A percentile compares a stretch with the other conserved stretches of the same genome.
Evolutionary conservation across 2,113 vertebrate genomes (phyloP).

Genomic region (Saccopteryx bilineata): DNA sequence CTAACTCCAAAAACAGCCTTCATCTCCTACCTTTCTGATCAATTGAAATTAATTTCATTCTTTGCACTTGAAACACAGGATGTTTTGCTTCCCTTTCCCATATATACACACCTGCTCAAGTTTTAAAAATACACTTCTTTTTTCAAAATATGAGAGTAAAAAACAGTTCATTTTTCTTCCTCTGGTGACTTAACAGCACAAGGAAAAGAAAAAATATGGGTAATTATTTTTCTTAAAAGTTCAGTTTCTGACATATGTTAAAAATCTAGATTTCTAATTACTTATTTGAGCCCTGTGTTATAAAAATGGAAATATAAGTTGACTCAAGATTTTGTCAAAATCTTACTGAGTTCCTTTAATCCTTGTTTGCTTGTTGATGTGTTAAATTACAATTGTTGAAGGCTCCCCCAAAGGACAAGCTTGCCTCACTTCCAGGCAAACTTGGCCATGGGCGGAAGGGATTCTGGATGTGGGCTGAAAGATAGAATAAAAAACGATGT

Average conservation of each 20-base stretch:
- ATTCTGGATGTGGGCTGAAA: neutral
- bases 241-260: constrained; percentile 34
- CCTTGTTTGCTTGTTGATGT: neutral
- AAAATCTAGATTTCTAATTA: neutral
- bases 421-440: neutral
- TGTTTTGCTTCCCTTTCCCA: neutral
- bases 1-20: neutral
- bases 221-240: neutral
- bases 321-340: neutral
- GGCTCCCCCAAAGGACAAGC: neutral
- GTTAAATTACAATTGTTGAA: constrained; percentile 12
- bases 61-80: neutral
- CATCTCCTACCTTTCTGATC: neutral
- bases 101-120: neutral
- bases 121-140: neutral
- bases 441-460: neutral
- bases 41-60: neutral
- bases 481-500: neutral
- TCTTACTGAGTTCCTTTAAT: neutral
- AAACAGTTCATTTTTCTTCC: neutral
- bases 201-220: neutral
- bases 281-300: neutral
- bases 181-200: neutral
- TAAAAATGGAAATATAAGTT: constrained; percentile 43
- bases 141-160: neutral